A percentile compares a stretch with the other conserved stretches of the same genome.
Conservation (phyloP, 2,797 vertebrate genomes). For the Siniperca undulata region DNA sequence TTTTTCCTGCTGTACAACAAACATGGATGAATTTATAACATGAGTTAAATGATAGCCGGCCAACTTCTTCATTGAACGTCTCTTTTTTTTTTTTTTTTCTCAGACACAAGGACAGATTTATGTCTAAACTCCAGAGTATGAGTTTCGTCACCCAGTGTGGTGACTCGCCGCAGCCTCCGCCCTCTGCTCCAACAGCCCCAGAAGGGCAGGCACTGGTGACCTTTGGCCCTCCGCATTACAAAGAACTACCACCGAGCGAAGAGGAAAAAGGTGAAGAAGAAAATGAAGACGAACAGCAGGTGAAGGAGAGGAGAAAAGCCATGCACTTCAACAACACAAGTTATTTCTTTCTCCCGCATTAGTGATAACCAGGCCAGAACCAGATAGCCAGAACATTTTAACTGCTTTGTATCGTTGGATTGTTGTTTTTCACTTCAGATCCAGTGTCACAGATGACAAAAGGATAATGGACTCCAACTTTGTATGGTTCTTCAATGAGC, state of each 20-base stretch:
- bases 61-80: not conserved
- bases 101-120: slow-evolving; percentile 72
- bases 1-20: not conserved
- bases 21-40: not conserved
- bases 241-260: slow-evolving; percentile 25
- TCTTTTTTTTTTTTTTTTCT: slow-evolving; percentile 10
- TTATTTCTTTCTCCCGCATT: slow-evolving; percentile 77
- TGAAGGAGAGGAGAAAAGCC: slow-evolving; percentile 37
- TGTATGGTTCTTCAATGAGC: not conserved
- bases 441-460: slow-evolving; percentile 1
- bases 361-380: slow-evolving; percentile 10
- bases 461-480: not conserved
- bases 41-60: not conserved
- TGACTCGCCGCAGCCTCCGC: slow-evolving; percentile 15
- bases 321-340: slow-evolving; percentile 82
- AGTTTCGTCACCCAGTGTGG: slow-evolving; percentile 15
- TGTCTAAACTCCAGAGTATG: slow-evolving; percentile 67
- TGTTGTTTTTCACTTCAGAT: slow-evolving; percentile 11
- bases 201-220: slow-evolving; percentile 71
- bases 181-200: slow-evolving; percentile 36
- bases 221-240: slow-evolving; percentile 4
- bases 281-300: slow-evolving; percentile 48
- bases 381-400: not conserved
- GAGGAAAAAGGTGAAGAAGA: slow-evolving; percentile 36
- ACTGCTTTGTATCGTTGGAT: not conserved